Base-by-base conservation (phyloP, 1,140 invertebrate genomes). In the Microplitis demolitor region DNA sequence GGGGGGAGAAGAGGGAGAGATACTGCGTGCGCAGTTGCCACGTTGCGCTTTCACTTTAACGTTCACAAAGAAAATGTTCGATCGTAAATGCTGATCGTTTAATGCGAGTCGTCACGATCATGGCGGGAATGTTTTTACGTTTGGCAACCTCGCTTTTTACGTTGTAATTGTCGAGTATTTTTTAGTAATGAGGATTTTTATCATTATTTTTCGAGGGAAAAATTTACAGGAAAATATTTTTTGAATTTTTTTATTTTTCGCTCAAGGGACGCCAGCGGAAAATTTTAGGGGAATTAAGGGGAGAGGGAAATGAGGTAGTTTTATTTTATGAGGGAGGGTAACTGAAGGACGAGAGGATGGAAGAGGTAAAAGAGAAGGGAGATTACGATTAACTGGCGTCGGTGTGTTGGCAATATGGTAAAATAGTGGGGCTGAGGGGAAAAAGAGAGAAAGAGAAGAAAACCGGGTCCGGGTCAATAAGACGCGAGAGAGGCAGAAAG, bases 381-480 rank as follows among this genome's bases (percentile, higher is more conserved):
- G 39, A 45, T 11, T 45, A 45, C 39, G 39, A 45, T 45, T 9
- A 45, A 45, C 39, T 45, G 39, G 6, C 39, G 39, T 45, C 39
- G n/a, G 3, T n/a, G 39, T 45, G 39, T 45, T 45, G 11, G 39
- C 6, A 6, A 45, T 45, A 45, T 6, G 64, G 37, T 34, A 68
- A 76, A 68, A 73, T 60, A 61, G 69, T 45, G 66, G 63, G 66
- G 60, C 35, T 58, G 13, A 61, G 34, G 53, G 35, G 35, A 31
- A 58, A 37, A 50, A 73, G 74, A 71, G 74, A 78, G 81, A 83
- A 78, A 82, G 81, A 80, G 81, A 78, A 78, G 81, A 84, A 82
- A 84, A 85, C 83, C 83, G 82, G 83, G 83, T 84, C 81, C 84
- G 84, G 85, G 86, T 87, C 87, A 88, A 87, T 88, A 88, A 87